Evolutionary conservation across 2,797 vertebrate species (phyloP).

Genomic region (Centropyge bicolor): DNA sequence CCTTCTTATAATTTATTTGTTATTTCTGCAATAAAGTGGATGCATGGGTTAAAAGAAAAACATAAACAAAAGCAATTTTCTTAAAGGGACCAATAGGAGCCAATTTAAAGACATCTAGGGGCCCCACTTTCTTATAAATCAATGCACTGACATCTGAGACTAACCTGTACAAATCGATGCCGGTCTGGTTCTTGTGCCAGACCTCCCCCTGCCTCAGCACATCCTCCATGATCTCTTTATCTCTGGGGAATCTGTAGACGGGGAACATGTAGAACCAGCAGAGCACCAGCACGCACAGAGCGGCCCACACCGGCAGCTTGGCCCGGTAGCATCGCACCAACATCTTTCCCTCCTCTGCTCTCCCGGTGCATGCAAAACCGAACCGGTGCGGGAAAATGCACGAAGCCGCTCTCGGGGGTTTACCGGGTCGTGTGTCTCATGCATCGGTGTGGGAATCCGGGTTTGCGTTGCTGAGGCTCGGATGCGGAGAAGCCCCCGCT

Average conservation of each 20-base stretch:
- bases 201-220: constrained; percentile 89
- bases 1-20: neutral
- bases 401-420: constrained; percentile 18
- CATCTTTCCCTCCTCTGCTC: constrained; percentile 68
- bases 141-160: constrained; percentile 14
- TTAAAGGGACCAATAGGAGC: neutral
- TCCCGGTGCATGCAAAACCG: constrained; percentile 4
- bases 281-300: constrained; percentile 91
- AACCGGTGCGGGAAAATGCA: constrained; percentile 14
- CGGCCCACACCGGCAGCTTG: constrained; percentile 91
- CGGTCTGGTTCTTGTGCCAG: constrained; percentile 92
- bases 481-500: constrained; percentile 26
- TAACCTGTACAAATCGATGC: constrained; percentile 90
- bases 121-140: neutral
- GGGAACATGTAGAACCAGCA: constrained; percentile 96
- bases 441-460: constrained; percentile 51
- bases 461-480: neutral
- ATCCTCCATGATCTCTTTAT: constrained; percentile 92
- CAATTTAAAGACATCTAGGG: neutral
- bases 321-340: constrained; percentile 88
- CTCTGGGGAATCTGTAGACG: constrained; percentile 89
- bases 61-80: neutral
- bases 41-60: neutral
- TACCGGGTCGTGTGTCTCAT: constrained; percentile 10
- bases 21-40: neutral